Evolutionary conservation across 2,113 vertebrate genomes (phyloP).

Genomic region (Neolamprologus ventralis): DNA sequence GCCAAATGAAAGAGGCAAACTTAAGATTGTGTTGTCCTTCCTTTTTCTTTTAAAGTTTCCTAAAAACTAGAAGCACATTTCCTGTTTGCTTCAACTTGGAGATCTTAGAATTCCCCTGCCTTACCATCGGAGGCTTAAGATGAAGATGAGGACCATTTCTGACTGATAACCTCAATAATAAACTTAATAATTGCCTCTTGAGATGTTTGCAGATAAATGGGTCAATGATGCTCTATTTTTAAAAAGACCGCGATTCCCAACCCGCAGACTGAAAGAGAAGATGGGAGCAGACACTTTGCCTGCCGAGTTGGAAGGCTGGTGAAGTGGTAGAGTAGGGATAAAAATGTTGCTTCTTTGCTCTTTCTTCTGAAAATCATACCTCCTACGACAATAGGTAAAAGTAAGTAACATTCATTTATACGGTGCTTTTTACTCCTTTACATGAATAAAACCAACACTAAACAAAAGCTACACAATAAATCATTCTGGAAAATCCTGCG

Average conservation of each 20-base stretch:
- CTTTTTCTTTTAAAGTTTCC: background rate
- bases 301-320: background rate
- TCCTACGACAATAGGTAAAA: background rate
- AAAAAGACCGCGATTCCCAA: constrained; percentile 5
- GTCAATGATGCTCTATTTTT: constrained; percentile 54
- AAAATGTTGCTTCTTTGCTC: background rate
- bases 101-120: background rate
- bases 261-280: background rate
- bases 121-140: background rate
- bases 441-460: background rate
- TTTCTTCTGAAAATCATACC: background rate
- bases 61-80: background rate
- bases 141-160: background rate
- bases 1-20: background rate
- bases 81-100: background rate
- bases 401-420: background rate
- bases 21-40: background rate
- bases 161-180: constrained; percentile 29
- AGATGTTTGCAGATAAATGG: constrained; percentile 29
- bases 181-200: constrained; percentile 10
- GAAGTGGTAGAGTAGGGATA: background rate
- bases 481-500: background rate
- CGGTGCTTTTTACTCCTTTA: background rate
- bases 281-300: background rate
- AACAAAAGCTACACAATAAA: background rate